Evolutionary conservation across 2,113 vertebrate species (phyloP).

Genomic region (Colaptes auratus): DNA sequence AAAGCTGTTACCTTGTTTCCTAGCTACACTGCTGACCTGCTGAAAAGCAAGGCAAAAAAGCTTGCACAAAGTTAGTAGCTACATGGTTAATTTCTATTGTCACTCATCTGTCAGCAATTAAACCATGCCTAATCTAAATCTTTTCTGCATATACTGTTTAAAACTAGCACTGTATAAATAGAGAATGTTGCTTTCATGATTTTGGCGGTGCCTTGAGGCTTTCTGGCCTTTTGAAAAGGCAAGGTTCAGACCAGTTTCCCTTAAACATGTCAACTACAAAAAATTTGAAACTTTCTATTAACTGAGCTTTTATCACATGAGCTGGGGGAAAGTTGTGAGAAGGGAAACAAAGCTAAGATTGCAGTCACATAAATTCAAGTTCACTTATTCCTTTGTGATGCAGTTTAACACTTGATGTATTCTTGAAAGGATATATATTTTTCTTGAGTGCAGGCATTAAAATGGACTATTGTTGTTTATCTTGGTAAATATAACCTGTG

Average conservation of each 20-base stretch:
- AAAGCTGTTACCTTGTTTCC: not conserved
- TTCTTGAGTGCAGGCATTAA: not conserved
- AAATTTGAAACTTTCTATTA: not conserved
- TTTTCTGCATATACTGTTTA: not conserved
- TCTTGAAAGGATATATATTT: not conserved
- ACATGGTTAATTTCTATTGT: conserved; percentile 17
- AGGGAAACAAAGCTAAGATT: not conserved
- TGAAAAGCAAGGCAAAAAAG: not conserved
- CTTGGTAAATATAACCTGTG: not conserved
- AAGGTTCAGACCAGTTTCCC: not conserved
- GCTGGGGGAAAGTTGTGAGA: not conserved
- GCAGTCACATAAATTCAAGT: not conserved
- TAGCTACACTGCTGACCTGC: not conserved
- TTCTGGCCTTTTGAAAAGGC: not conserved
- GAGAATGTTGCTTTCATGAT: conserved; percentile 21
- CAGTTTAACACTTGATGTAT: not conserved
- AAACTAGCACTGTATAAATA: conserved; percentile 12
- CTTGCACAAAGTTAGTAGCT: not conserved
- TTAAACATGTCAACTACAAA: not conserved
- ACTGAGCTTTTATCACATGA: not conserved
- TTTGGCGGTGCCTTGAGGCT: not conserved
- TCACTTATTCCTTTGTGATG: not conserved
- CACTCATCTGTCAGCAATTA: conserved; percentile 35
- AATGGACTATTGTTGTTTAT: not conserved
- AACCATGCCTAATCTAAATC: conserved; percentile 19